A percentile compares a stretch with the other conserved stretches of the same genome.
These are phyloP conservation scores for Shargacucullia verbasci DNA, from an alignment of 2,888 invertebrate genomes.

Conservation along the genomic window DNA sequence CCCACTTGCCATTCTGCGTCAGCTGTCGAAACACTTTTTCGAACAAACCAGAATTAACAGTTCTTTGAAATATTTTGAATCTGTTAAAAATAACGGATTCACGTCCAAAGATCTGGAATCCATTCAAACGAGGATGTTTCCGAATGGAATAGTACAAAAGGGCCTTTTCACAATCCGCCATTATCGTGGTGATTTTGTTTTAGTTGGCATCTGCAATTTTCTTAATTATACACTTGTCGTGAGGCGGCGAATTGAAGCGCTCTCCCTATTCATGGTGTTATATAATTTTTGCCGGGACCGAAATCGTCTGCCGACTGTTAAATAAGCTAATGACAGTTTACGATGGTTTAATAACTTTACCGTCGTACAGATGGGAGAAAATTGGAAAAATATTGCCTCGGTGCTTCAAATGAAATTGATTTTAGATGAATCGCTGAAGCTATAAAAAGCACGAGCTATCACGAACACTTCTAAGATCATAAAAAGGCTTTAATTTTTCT, in stretches of 20 bases:
- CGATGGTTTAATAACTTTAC: slow-evolving; percentile 39
- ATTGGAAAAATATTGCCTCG: slow-evolving; percentile 31
- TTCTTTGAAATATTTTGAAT: slow-evolving; percentile 37
- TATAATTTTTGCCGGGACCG: slow-evolving; percentile 48
- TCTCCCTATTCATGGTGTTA: slow-evolving; percentile 50
- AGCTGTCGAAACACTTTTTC: slow-evolving; percentile 22
- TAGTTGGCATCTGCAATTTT: slow-evolving; percentile 71
- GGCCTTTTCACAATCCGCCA: slow-evolving; percentile 46
- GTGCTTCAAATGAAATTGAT: slow-evolving; percentile 22
- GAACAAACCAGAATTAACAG: slow-evolving; percentile 40
- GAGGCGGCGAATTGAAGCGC: slow-evolving; percentile 47
- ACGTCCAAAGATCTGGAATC: slow-evolving; percentile 37
- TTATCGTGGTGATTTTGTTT: slow-evolving; percentile 63
- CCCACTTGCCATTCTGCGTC: slow-evolving; percentile 23
- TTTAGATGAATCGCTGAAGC: slow-evolving; percentile 19
- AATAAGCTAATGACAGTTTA: slow-evolving; percentile 51
- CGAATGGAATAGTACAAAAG: slow-evolving; percentile 53
- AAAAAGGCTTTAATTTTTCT: slow-evolving; percentile 39
- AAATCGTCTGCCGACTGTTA: slow-evolving; percentile 30
- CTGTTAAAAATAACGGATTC: slow-evolving; percentile 46
- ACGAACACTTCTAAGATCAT: slow-evolving; percentile 17
- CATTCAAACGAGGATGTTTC: slow-evolving; percentile 47
- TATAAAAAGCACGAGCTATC: slow-evolving; percentile 13
- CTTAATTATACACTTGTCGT: slow-evolving; percentile 71
- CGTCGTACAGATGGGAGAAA: slow-evolving; percentile 13